phyloP scores from a whole-genome alignment of 2,888 invertebrate genomes.

The Harmothoe impar region DNA sequence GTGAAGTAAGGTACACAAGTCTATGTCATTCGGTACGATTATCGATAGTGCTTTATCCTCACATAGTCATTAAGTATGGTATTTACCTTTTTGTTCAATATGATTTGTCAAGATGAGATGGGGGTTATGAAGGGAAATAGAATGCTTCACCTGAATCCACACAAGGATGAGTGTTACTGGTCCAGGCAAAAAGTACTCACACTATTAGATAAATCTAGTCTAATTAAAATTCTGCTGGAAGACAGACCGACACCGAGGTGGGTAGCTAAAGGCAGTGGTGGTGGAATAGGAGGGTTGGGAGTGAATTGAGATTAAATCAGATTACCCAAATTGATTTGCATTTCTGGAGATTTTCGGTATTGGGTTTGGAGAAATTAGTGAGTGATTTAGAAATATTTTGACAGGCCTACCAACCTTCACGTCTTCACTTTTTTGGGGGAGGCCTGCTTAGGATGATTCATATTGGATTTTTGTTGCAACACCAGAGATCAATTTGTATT shows the following conservation, averaged over 20 bases:
- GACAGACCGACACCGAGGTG: background rate
- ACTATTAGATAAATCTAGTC: background rate
- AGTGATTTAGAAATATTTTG: constrained; percentile 18
- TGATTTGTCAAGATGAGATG: background rate
- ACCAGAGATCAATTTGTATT: background rate
- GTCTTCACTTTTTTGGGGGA: background rate
- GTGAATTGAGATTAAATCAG: constrained; percentile 7
- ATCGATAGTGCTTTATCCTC: too few relatives aligned
- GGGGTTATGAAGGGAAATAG: background rate
- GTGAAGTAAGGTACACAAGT: too few relatives aligned
- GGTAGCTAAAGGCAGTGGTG: background rate
- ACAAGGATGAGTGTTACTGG: constrained; percentile 3
- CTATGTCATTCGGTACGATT: too few relatives aligned
- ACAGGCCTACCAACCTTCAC: background rate
- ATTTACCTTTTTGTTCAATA: too few relatives aligned
- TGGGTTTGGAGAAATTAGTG: background rate
- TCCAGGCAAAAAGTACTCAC: background rate
- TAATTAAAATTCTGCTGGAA: constrained; percentile 29
- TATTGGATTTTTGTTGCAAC: background rate
- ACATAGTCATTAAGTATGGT: too few relatives aligned
- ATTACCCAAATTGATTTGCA: constrained; percentile 4
- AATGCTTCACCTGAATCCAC: background rate
- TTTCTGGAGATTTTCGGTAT: background rate
- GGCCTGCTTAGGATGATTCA: background rate
- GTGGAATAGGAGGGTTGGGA: background rate